A percentile compares a stretch with the other conserved stretches of the same genome.
phyloP scores from a whole-genome alignment of 2,113 vertebrate genomes.

The Sus scrofa region DNA sequence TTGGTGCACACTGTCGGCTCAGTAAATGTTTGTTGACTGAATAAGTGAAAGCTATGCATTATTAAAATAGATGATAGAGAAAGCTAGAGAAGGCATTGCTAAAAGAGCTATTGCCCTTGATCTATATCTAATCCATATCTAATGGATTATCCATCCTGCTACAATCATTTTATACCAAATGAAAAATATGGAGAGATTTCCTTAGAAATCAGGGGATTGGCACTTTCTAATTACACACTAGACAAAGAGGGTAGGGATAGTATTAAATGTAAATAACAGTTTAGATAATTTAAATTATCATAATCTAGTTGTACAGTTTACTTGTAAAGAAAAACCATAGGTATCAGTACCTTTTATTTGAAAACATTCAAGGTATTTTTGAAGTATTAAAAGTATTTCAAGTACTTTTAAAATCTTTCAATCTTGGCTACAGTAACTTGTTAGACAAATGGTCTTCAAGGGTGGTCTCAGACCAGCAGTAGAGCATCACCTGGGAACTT shows the following conservation, averaged over 20 bases:
- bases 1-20: not conserved
- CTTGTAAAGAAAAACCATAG: not conserved
- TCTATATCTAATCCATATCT: not conserved
- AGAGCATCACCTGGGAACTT: not conserved
- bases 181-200: not conserved
- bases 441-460: not conserved
- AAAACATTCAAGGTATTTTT: not conserved
- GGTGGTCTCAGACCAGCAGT: not conserved
- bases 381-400: not conserved
- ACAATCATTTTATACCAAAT: slow-evolving; percentile 38
- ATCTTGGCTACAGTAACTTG: not conserved
- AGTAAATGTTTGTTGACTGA: not conserved
- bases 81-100: not conserved
- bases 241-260: not conserved
- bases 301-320: slow-evolving; percentile 32
- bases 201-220: not conserved
- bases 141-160: not conserved
- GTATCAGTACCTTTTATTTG: not conserved
- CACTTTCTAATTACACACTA: not conserved
- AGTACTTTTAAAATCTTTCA: not conserved
- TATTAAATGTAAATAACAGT: not conserved
- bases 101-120: not conserved
- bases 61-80: not conserved
- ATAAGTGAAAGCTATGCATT: not conserved
- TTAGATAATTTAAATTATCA: not conserved